Evolutionary conservation across 2,113 vertebrate genomes (phyloP).

Genomic region (Heterochromis multidens): DNA sequence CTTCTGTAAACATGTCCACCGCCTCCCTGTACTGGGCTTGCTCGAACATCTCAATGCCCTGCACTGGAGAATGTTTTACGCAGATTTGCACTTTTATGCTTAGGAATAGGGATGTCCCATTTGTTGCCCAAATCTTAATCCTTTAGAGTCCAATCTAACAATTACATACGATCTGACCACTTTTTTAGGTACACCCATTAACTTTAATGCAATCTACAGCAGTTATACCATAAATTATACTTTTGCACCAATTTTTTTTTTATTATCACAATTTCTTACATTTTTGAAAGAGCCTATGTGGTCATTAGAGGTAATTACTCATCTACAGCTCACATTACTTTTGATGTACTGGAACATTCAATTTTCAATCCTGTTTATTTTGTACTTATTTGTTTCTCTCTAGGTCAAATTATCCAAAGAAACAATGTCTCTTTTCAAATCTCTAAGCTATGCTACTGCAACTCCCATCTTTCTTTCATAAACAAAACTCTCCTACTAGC

Average conservation of each 20-base stretch:
- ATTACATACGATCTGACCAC: background rate
- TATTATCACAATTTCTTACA: too few species aligned
- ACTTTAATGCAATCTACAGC: too few species aligned
- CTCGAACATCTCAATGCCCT: slow-evolving; percentile 64
- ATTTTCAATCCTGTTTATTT: too few species aligned
- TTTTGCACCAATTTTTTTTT: too few species aligned
- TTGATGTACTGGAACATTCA: too few species aligned
- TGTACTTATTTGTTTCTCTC: background rate
- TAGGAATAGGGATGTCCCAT: background rate
- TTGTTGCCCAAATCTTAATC: background rate
- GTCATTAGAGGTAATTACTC: too few species aligned
- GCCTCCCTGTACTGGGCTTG: slow-evolving; percentile 39
- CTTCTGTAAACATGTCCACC: slow-evolving; percentile 62
- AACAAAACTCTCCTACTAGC: background rate
- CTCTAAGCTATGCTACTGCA: background rate
- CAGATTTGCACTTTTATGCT: background rate
- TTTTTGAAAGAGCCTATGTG: too few species aligned
- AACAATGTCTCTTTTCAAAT: background rate
- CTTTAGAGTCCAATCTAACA: background rate
- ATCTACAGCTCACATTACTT: too few species aligned
- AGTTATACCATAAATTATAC: too few species aligned
- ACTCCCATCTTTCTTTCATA: background rate
- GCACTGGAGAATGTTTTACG: slow-evolving; percentile 9
- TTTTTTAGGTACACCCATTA: background rate
- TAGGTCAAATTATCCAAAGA: background rate